Conservation (phyloP, 2,797 vertebrate species). For the Onychomys leucogaster region DNA sequence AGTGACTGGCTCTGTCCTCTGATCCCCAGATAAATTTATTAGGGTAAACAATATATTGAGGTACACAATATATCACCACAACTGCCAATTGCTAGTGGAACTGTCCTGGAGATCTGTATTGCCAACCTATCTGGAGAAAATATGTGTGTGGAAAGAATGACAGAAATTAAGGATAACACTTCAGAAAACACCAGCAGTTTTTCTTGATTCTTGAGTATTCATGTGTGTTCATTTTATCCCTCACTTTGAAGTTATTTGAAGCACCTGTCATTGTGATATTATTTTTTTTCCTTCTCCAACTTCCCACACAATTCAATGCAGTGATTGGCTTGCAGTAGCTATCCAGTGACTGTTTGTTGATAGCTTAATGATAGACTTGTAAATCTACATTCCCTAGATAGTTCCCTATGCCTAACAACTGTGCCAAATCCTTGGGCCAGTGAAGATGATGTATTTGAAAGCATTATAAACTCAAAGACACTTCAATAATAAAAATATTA, state of each 20-base stretch:
- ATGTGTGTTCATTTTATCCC: background rate
- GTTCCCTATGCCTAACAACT: background rate
- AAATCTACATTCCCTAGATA: constrained; percentile 50
- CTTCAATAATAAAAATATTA: constrained; percentile 32
- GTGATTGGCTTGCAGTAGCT: background rate
- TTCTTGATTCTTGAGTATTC: background rate
- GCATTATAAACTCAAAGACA: background rate
- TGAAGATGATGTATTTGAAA: constrained; percentile 67
- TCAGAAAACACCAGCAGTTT: background rate
- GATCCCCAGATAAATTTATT: no score
- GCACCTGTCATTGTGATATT: background rate
- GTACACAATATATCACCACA: no score
- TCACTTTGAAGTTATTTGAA: background rate
- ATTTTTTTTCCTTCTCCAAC: background rate
- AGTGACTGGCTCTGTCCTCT: no score
- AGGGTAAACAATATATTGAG: no score
- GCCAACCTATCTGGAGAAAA: no score
- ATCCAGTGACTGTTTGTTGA: background rate
- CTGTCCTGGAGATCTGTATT: background rate
- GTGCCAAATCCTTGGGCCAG: constrained; percentile 62
- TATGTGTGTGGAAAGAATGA: background rate
- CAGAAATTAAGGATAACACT: background rate
- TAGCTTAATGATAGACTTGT: constrained; percentile 29
- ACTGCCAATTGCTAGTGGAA: no score
- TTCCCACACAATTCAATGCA: background rate